phyloP scores from a whole-genome alignment of 2,888 invertebrate genomes.

The Mythimna impura region DNA sequence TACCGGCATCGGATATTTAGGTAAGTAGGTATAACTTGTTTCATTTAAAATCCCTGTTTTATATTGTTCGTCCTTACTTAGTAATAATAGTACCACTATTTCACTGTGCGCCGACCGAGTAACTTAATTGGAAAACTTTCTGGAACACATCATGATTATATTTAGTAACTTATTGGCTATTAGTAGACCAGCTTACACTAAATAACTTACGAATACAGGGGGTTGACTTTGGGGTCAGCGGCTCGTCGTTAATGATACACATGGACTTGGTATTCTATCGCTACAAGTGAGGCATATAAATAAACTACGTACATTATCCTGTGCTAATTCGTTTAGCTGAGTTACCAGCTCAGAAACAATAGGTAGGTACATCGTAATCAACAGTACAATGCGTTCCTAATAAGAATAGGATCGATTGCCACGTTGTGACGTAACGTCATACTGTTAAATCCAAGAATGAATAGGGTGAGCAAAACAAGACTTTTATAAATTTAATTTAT shows the following conservation, averaged over 20 bases:
- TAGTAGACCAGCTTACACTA: conserved; percentile 45
- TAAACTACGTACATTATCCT: neutral
- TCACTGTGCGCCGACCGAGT: conserved; percentile 75
- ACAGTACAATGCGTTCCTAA: neutral
- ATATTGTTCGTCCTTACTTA: conserved; percentile 78
- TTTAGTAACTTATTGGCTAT: conserved; percentile 63
- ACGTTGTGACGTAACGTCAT: no score
- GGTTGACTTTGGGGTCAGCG: conserved; percentile 19
- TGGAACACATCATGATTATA: conserved; percentile 84
- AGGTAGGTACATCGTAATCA: neutral
- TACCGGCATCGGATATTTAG: conserved; percentile 66
- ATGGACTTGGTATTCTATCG: conserved; percentile 6
- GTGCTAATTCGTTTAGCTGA: conserved; percentile 38
- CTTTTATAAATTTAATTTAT: no score
- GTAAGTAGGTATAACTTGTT: conserved; percentile 68
- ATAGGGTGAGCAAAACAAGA: no score
- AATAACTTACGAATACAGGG: conserved; percentile 17
- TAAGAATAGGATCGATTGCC: no score
- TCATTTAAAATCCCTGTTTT: conserved; percentile 85
- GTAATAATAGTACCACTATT: conserved; percentile 70
- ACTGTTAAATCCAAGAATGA: no score
- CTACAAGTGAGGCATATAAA: neutral
- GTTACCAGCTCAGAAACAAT: conserved; percentile 2
- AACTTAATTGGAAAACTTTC: conserved; percentile 84
- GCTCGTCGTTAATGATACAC: conserved; percentile 6